phyloP scores from a whole-genome alignment of 2,113 vertebrate species.

The Alethe diademata region DNA sequence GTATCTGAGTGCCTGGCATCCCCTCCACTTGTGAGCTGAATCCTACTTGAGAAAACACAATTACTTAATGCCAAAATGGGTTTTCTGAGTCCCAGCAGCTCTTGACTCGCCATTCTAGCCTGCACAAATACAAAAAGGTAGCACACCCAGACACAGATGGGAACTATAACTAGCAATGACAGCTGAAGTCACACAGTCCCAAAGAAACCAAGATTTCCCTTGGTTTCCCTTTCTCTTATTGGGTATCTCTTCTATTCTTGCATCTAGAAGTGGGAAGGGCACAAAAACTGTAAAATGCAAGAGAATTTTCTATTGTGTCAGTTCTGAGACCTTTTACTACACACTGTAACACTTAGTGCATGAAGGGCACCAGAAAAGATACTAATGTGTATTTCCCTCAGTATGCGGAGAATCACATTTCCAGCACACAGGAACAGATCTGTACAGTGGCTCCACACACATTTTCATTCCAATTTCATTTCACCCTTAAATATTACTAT shows the following conservation, averaged over 20 bases:
- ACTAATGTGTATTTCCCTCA: neutral
- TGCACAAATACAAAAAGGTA: neutral
- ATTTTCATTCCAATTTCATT: neutral
- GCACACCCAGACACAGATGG: neutral
- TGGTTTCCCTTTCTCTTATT: neutral
- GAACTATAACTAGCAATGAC: neutral
- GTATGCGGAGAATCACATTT: neutral
- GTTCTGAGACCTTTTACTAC: neutral
- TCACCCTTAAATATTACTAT: neutral
- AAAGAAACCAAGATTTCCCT: neutral
- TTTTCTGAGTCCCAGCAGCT: neutral
- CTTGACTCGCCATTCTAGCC: neutral
- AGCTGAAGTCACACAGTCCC: neutral
- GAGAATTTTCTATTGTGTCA: neutral
- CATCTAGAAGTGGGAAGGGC: neutral
- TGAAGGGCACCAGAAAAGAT: neutral
- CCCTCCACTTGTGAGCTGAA: neutral
- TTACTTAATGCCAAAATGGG: neutral
- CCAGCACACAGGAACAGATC: neutral
- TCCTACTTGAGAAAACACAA: neutral
- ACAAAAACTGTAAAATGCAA: neutral
- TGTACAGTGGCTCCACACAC: fast-evolving
- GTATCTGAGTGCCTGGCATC: neutral
- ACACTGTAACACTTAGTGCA: neutral
- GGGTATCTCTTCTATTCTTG: neutral